phyloP scores from a whole-genome alignment of 1,140 invertebrate genomes.

The Onthophagus taurus region DNA sequence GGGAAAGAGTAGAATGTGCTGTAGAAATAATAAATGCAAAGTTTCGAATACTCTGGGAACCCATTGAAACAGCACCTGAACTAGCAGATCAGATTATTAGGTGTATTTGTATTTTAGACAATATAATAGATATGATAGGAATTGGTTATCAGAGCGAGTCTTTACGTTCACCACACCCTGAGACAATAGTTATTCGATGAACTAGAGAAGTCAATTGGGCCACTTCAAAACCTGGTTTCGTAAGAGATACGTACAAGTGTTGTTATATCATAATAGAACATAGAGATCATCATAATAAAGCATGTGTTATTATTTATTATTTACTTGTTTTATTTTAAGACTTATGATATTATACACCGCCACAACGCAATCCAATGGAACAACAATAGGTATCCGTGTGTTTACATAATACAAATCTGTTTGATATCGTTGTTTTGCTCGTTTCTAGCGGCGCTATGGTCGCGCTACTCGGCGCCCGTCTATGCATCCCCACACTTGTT shows the following conservation, averaged over 20 bases:
- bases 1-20: slow-evolving; percentile 40
- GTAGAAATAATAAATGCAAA: slow-evolving; percentile 37
- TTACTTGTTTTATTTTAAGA: no score
- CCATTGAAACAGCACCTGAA: slow-evolving; percentile 19
- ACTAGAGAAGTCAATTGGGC: slow-evolving; percentile 1
- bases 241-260: slow-evolving; percentile 8
- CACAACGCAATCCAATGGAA: no score
- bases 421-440: no score
- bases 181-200: neutral
- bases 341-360: no score
- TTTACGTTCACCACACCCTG: neutral
- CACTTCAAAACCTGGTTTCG: slow-evolving; percentile 2
- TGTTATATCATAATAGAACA: no score
- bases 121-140: neutral
- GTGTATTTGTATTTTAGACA: neutral
- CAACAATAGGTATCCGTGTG: no score
- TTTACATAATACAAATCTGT: no score
- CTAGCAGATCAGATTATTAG: slow-evolving; percentile 22
- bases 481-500: no score
- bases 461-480: no score
- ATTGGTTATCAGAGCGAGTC: slow-evolving; percentile 1
- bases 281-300: no score
- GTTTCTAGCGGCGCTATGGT: no score
- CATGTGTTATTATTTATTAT: no score
- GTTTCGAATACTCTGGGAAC: slow-evolving; percentile 29